phyloP scores from a whole-genome alignment of 2,797 vertebrate species.

The Premnoplex brunnescens region DNA sequence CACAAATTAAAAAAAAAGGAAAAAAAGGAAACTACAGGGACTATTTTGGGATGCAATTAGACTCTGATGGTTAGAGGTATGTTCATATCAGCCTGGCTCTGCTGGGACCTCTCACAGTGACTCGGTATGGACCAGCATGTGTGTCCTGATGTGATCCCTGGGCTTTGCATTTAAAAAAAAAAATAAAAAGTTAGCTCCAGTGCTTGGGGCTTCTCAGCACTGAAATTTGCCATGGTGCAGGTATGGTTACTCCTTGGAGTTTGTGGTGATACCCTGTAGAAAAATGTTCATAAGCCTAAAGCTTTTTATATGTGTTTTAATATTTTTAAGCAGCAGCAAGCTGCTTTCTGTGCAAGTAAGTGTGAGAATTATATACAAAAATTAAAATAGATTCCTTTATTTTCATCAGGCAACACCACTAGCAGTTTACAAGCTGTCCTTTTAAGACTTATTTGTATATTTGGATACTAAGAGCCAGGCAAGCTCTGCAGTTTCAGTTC shows the following conservation, averaged over 20 bases:
- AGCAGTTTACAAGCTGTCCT: neutral
- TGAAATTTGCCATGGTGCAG: accelerated
- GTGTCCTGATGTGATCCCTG: neutral
- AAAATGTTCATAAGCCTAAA: neutral
- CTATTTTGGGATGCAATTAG: neutral
- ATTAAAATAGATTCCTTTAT: neutral
- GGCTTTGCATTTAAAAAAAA: neutral
- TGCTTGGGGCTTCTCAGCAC: neutral
- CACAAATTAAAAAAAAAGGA: neutral
- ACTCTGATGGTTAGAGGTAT: neutral
- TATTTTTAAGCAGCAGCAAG: neutral
- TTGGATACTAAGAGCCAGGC: neutral
- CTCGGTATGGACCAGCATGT: accelerated
- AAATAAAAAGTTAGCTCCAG: neutral
- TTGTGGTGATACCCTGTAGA: neutral
- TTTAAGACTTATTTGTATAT: neutral
- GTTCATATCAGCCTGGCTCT: accelerated
- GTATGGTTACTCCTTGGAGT: neutral
- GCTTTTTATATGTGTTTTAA: neutral
- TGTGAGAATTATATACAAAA: neutral
- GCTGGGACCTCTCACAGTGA: neutral
- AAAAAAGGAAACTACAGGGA: no score
- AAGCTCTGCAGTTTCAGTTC: neutral
- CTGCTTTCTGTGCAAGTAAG: neutral
- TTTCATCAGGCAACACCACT: neutral